phyloP scores from a whole-genome alignment of 2,888 invertebrate genomes.

The Matsumyia berberina region DNA sequence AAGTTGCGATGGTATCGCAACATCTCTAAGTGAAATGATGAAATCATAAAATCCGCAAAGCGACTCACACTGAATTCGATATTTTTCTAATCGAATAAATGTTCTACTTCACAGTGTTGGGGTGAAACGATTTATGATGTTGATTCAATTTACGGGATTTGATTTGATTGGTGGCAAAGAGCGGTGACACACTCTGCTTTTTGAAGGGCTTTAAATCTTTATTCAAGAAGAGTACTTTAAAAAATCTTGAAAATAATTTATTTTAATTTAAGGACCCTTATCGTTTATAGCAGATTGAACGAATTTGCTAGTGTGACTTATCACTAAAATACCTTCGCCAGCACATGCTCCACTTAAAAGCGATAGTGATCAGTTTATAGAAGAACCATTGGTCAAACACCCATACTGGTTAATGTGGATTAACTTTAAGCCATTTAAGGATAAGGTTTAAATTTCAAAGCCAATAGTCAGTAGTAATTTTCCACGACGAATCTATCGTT shows the following conservation, averaged over 20 bases:
- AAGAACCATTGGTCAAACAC: conserved; percentile 3
- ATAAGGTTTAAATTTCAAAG: conserved; percentile 25
- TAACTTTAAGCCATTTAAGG: conserved; percentile 46
- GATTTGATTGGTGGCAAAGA: conserved; percentile 22
- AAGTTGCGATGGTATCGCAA: conserved; percentile 17
- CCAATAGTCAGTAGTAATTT: conserved; percentile 14
- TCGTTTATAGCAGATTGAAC: conserved; percentile 20
- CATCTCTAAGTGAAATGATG: conserved; percentile 31
- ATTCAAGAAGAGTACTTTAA: conserved; percentile 6
- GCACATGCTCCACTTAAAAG: conserved; percentile 31
- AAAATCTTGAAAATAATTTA: background rate
- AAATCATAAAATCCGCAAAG: conserved; percentile 46
- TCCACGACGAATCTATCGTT: conserved; percentile 33
- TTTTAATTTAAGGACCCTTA: background rate
- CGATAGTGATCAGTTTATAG: conserved; percentile 40
- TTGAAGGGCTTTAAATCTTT: background rate
- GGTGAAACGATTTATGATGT: conserved; percentile 38
- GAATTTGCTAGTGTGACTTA: background rate
- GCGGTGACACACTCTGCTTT: background rate
- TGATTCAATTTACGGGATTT: conserved; percentile 50
- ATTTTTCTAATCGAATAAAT: conserved; percentile 50
- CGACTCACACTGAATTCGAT: conserved; percentile 36
- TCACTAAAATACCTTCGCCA: background rate
- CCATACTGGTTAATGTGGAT: conserved; percentile 7
- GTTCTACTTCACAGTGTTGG: conserved; percentile 1